These are phyloP conservation scores for Chymomyza amoena DNA, from an alignment of 2,888 invertebrate genomes.

Conservation along the genomic window DNA sequence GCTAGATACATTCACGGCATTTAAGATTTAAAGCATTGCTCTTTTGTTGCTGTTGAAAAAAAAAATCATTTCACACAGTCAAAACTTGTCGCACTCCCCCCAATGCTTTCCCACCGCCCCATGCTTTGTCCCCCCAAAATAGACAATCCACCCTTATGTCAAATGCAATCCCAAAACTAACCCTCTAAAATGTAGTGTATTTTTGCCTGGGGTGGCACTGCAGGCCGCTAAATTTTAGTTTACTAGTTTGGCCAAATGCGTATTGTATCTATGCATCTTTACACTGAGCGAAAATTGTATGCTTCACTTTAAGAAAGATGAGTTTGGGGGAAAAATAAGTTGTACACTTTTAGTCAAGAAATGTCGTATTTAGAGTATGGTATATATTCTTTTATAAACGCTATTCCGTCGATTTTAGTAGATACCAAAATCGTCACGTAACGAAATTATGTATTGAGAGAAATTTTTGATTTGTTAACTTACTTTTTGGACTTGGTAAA, in stretches of 20 bases:
- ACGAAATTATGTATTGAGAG: too few species aligned
- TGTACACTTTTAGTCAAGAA: too few species aligned
- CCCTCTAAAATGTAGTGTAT: neutral
- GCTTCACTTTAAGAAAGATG: neutral
- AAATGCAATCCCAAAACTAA: neutral
- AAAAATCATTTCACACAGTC: neutral
- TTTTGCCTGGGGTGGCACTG: neutral
- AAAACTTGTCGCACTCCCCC: neutral
- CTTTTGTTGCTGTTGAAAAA: neutral
- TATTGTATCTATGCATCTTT: neutral
- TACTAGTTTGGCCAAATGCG: neutral
- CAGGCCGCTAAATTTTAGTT: neutral
- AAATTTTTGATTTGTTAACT: too few species aligned
- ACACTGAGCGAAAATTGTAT: neutral
- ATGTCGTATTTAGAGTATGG: too few species aligned
- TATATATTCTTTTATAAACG: too few species aligned
- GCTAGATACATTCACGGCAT: slow-evolving; percentile 52
- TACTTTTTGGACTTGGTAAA: too few species aligned
- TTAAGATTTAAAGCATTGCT: slow-evolving; percentile 20
- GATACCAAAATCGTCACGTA: too few species aligned
- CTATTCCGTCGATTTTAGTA: too few species aligned
- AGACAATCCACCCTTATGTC: neutral
- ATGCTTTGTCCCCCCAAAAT: neutral
- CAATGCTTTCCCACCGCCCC: too few species aligned
- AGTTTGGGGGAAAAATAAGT: too few species aligned